Evolutionary conservation across 2,888 invertebrate genomes (phyloP).

Genomic region (Baccha elongata): DNA sequence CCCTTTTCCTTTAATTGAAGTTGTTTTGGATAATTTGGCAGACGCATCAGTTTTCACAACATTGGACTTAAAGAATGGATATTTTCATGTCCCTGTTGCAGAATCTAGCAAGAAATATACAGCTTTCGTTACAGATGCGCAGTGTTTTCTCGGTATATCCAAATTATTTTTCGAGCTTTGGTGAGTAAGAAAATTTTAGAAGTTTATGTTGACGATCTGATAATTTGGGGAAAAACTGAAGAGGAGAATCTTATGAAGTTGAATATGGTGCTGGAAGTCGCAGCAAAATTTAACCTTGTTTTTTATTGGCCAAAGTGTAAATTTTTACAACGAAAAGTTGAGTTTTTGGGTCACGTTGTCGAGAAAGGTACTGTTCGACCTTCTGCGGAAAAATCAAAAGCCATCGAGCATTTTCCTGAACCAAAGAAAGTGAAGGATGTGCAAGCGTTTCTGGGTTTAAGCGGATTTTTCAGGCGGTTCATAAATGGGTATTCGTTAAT

Average conservation of each 20-base stretch:
- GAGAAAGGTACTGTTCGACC: conserved; percentile 2
- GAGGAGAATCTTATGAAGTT: background rate
- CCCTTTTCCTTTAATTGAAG: conserved; percentile 79
- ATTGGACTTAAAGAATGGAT: conserved; percentile 40
- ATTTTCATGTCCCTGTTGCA: conserved; percentile 49
- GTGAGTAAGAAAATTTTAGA: conserved; percentile 35
- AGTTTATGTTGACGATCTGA: conserved; percentile 64
- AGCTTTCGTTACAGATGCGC: conserved; percentile 79
- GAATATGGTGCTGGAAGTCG: background rate
- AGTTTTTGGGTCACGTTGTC: conserved; percentile 15
- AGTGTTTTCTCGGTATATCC: conserved; percentile 76
- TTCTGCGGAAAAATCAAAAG: background rate
- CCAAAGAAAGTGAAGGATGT: conserved; percentile 5
- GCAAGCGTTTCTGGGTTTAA: conserved; percentile 14
- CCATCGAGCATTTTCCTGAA: conserved; percentile 9
- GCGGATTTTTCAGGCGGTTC: background rate
- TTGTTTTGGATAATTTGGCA: conserved; percentile 77
- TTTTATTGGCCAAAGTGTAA: background rate
- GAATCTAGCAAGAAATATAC: conserved; percentile 29
- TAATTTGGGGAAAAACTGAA: conserved; percentile 33
- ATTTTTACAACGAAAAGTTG: conserved; percentile 2
- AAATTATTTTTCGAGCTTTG: conserved; percentile 44
- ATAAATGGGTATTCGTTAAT: background rate
- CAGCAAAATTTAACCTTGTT: background rate
- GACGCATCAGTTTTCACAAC: conserved; percentile 23